These are phyloP conservation scores for Xyrichtys novacula DNA, from an alignment of 2,797 vertebrate species.

Conservation along the genomic window DNA sequence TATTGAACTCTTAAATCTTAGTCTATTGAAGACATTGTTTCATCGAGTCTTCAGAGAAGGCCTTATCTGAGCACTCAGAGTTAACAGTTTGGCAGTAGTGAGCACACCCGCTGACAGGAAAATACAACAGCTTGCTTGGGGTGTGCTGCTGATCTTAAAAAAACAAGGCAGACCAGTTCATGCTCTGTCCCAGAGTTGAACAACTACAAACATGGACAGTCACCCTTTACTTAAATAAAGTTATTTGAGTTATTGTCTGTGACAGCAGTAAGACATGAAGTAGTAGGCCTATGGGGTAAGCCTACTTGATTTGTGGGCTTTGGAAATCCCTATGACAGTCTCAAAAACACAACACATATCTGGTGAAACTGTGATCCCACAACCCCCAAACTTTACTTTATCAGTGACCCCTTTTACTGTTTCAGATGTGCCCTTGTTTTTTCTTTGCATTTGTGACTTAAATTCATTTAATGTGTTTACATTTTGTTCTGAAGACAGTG, in stretches of 20 bases:
- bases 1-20: too few relatives aligned
- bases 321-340: not conserved
- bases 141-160: constrained; percentile 51
- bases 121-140: constrained; percentile 45
- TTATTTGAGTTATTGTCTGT: too few relatives aligned
- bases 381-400: not conserved
- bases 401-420: too few relatives aligned
- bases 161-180: constrained; percentile 84
- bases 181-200: constrained; percentile 1
- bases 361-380: not conserved
- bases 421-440: not conserved
- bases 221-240: not conserved
- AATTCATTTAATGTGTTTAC: too few relatives aligned
- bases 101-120: constrained; percentile 11
- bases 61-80: not conserved
- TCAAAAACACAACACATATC: not conserved
- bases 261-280: too few relatives aligned
- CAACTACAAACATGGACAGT: not conserved
- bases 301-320: not conserved
- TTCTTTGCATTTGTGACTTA: too few relatives aligned
- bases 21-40: too few relatives aligned
- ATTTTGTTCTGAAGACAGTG: too few relatives aligned
- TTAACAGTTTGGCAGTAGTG: not conserved
- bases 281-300: too few relatives aligned
- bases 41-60: not conserved